Conservation (phyloP, 2,113 vertebrate species). For the Channa argus region DNA sequence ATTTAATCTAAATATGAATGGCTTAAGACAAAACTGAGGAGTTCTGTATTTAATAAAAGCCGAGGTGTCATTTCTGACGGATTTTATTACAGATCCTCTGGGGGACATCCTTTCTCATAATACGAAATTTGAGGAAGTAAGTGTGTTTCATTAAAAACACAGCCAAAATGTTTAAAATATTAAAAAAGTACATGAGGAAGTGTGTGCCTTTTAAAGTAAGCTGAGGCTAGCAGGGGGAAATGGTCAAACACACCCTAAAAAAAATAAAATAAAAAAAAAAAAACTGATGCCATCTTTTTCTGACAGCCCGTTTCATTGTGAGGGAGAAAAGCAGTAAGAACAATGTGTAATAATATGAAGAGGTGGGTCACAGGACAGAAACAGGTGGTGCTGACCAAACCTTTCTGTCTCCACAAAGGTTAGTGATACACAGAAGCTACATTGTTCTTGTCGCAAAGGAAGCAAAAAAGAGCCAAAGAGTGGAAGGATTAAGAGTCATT, state of each 20-base stretch:
- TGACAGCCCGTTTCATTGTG: slow-evolving; percentile 35
- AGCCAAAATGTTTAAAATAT: too few species aligned
- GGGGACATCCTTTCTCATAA: too few species aligned
- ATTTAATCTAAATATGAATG: background rate
- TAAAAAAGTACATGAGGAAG: too few species aligned
- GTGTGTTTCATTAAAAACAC: too few species aligned
- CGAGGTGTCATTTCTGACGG: background rate
- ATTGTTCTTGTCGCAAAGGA: slow-evolving; percentile 62
- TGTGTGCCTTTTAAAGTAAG: background rate
- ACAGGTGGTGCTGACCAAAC: slow-evolving; percentile 69
- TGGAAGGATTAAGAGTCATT: slow-evolving; percentile 55
- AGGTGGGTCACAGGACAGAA: slow-evolving; percentile 60
- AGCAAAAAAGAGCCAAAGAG: slow-evolving; percentile 52
- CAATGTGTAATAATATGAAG: slow-evolving; percentile 56
- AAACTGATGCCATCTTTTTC: slow-evolving; percentile 34
- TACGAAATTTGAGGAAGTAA: too few species aligned
- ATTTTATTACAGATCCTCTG: background rate
- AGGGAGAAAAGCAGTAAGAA: slow-evolving; percentile 46
- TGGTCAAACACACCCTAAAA: slow-evolving; percentile 31
- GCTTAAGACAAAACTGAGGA: background rate
- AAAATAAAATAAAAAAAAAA: slow-evolving; percentile 47
- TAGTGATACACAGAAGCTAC: slow-evolving; percentile 54
- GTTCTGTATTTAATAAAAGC: background rate
- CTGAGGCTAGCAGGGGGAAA: slow-evolving; percentile 16
- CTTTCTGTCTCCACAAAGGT: slow-evolving; percentile 68